Evolutionary conservation across 1,140 invertebrate genomes (phyloP).

Genomic region (Tenebrio molitor): DNA sequence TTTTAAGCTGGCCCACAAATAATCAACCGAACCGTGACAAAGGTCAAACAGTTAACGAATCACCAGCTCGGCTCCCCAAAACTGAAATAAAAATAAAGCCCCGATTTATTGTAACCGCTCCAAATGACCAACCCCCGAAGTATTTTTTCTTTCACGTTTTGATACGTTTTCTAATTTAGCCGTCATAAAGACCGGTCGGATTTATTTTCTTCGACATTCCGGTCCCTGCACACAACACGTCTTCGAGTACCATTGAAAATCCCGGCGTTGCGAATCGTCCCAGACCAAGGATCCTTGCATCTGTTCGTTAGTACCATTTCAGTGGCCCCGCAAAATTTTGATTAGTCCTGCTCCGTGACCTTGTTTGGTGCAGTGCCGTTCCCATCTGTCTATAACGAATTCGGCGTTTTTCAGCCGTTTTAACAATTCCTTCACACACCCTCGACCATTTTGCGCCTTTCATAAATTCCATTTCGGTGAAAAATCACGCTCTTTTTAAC

Average conservation of each 20-base stretch:
- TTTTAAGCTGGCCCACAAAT: slow-evolving; percentile 37
- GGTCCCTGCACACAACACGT: not conserved
- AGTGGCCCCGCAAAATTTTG: slow-evolving; percentile 52
- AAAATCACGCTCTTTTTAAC: slow-evolving; percentile 5
- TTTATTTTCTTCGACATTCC: not conserved
- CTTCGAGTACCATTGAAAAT: slow-evolving; percentile 44
- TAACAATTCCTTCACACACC: too few species aligned
- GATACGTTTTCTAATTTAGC: not conserved
- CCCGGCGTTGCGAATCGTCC: slow-evolving; percentile 51
- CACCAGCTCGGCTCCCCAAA: too few species aligned
- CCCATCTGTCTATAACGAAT: slow-evolving; percentile 56
- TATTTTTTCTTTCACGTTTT: too few species aligned
- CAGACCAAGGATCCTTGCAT: slow-evolving; percentile 42
- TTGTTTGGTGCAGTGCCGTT: slow-evolving; percentile 31
- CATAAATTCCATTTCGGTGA: slow-evolving; percentile 11
- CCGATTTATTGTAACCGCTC: too few species aligned
- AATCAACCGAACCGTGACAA: slow-evolving; percentile 18
- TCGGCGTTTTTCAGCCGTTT: slow-evolving; percentile 12
- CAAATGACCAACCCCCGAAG: too few species aligned
- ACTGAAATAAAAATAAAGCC: too few species aligned
- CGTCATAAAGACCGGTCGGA: not conserved
- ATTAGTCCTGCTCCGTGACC: slow-evolving; percentile 53
- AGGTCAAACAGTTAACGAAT: slow-evolving; percentile 10
- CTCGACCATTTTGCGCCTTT: slow-evolving; percentile 6
- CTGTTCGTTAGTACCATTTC: slow-evolving; percentile 51